A percentile compares a stretch with the other conserved stretches of the same genome.
These are phyloP conservation scores for Aspidapion aeneum DNA, from an alignment of 2,888 invertebrate genomes.

Conservation along the genomic window DNA sequence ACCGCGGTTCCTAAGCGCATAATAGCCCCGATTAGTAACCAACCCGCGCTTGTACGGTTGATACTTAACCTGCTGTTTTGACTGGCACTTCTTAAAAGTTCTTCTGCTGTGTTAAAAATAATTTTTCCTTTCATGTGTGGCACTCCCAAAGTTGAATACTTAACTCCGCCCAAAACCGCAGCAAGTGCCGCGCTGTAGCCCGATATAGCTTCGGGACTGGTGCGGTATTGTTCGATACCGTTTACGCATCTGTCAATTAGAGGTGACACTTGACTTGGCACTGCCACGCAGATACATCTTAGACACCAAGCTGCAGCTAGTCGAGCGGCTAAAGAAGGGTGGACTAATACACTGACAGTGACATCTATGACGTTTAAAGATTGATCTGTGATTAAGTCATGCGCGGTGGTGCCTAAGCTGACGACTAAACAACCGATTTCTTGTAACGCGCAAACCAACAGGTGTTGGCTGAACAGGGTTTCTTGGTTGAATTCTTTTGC, in stretches of 20 bases:
- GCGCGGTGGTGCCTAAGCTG: constrained; percentile 92
- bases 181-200: constrained; percentile 93
- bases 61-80: constrained; percentile 94
- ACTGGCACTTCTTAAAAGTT: constrained; percentile 90
- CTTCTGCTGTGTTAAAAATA: constrained; percentile 96
- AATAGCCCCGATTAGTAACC: constrained; percentile 95
- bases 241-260: constrained; percentile 87
- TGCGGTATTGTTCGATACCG: constrained; percentile 83
- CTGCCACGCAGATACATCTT: constrained; percentile 87
- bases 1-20: constrained; percentile 94
- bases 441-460: constrained; percentile 89
- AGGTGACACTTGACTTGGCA: constrained; percentile 92
- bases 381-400: constrained; percentile 85
- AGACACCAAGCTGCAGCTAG: constrained; percentile 94
- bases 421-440: constrained; percentile 89
- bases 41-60: constrained; percentile 94
- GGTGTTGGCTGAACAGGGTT: constrained; percentile 85
- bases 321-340: constrained; percentile 91
- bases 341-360: constrained; percentile 81
- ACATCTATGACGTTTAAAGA: constrained; percentile 76
- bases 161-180: constrained; percentile 88
- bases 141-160: constrained; percentile 86
- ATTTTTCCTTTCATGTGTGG: constrained; percentile 97
- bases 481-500: constrained; percentile 90
- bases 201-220: constrained; percentile 84